Evolutionary conservation across 2,797 vertebrate species (phyloP), one percentile per base, ranked within the genome.

Genomic region (Channallabes apus): DNA sequence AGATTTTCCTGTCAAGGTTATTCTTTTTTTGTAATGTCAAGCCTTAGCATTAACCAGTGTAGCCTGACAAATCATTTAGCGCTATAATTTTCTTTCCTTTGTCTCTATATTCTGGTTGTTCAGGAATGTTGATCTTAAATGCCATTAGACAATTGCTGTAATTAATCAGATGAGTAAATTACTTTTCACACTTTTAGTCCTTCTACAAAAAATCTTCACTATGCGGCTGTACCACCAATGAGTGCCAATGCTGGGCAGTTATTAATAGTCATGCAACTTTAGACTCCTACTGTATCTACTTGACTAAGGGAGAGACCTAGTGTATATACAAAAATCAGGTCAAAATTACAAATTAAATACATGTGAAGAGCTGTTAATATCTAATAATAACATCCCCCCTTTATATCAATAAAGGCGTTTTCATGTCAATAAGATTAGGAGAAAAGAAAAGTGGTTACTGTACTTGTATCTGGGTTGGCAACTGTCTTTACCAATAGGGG

Each of bases 121-220:
- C 3, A 24, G 64, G 27, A 20, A 61, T 54, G 69, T 15, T 68
- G 73, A 67, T 73, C 54, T 64, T 67, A 59, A 61, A 18, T 82
- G n/a, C 56, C 24, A 61, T 82, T 84, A 62, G 38, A 62, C 41
- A 84, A 75, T 88, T 73, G 80, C 61, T 80, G 24, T 85, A 83
- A 82, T 75, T 75, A 32, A 27, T 54, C 46, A 89, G 73, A 72
- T 73, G 69, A 54, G 78, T 59, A 76, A 86, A 89, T 86, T 29
- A 88, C 86, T 51, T 46, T 84, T 86, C 61, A 71, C 62, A 76
- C 41, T 46, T 46, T 46, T 46, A 72, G 11, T 2, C 35, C 12
- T 72, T 72, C 24, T 46, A 72, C 11, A 15, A 72, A 51, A 72
- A 46, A 38, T 72, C 22, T 3, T 17, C 41, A 51, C 11, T 7